Conservation (phyloP, 1,140 invertebrate species). For the Nasonia giraulti region DNA sequence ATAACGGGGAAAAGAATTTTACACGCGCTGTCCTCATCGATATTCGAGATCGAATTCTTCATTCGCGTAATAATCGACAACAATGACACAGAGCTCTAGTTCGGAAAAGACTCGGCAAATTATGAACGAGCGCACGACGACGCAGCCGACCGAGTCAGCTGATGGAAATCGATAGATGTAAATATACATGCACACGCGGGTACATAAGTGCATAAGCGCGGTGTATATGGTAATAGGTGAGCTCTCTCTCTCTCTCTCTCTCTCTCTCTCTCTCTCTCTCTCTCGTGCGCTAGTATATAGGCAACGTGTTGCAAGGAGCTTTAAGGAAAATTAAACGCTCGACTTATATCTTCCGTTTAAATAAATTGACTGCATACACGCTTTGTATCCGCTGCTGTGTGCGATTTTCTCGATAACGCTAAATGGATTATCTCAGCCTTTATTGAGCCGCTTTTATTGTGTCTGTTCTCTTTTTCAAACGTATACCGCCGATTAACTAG, state of each 20-base stretch:
- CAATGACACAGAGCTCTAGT: neutral
- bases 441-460: too few relatives aligned
- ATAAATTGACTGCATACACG: neutral
- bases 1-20: neutral
- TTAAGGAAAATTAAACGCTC: neutral
- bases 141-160: neutral
- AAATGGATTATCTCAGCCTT: too few relatives aligned
- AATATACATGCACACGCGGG: neutral
- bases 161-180: conserved; percentile 38
- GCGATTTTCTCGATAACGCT: too few relatives aligned
- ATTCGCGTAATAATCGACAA: neutral
- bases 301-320: conserved; percentile 6
- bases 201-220: too few relatives aligned
- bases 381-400: too few relatives aligned
- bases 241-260: too few relatives aligned
- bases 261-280: too few relatives aligned
- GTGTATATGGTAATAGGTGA: neutral
- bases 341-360: neutral
- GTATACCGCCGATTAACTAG: too few relatives aligned
- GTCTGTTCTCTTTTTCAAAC: too few relatives aligned
- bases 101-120: neutral
- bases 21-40: too few relatives aligned
- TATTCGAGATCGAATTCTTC: too few relatives aligned
- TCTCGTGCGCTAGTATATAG: neutral
- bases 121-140: conserved; percentile 15